A percentile compares a stretch with the other conserved stretches of the same genome.
Conservation (phyloP, 1,140 invertebrate genomes). For the Babylonia areolata region DNA sequence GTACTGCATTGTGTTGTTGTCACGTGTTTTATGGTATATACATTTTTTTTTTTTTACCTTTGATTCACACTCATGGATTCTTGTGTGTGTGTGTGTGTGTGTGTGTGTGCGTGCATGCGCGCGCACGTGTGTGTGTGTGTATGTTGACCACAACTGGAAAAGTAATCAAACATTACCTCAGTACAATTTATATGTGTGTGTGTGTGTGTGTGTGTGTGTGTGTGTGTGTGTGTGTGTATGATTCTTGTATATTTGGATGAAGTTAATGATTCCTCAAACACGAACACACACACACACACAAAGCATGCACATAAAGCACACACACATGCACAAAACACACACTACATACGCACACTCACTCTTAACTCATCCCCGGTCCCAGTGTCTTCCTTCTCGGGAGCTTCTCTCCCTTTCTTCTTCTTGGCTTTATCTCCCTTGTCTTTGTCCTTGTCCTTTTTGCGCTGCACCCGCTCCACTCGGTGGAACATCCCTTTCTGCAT, state of each 20-base stretch:
- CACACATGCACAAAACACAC: not conserved
- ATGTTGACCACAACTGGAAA: no score
- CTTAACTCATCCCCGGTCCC: conserved; percentile 66
- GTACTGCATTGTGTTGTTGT: no score
- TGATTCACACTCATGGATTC: no score
- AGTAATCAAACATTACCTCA: no score
- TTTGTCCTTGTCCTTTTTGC: conserved; percentile 64
- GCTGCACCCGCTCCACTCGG: conserved; percentile 82
- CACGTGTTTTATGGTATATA: no score
- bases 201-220: conserved; percentile 8
- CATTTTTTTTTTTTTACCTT: no score
- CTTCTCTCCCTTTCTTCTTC: conserved; percentile 66
- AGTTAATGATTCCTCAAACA: no score
- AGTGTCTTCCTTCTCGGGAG: conserved; percentile 77
- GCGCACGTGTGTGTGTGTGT: no score
- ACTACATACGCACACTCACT: conserved; percentile 23
- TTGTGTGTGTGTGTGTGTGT: no score
- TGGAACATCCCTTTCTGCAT: conserved; percentile 96
- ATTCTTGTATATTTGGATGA: not conserved
- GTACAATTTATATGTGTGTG: not conserved
- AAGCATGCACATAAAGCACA: not conserved
- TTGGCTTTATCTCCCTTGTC: conserved; percentile 67
- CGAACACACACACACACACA: no score
- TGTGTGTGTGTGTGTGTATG: conserved; percentile 2
- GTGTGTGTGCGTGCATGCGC: no score